phyloP scores from a whole-genome alignment of 1,140 invertebrate species.

The Drosophila mayri region DNA sequence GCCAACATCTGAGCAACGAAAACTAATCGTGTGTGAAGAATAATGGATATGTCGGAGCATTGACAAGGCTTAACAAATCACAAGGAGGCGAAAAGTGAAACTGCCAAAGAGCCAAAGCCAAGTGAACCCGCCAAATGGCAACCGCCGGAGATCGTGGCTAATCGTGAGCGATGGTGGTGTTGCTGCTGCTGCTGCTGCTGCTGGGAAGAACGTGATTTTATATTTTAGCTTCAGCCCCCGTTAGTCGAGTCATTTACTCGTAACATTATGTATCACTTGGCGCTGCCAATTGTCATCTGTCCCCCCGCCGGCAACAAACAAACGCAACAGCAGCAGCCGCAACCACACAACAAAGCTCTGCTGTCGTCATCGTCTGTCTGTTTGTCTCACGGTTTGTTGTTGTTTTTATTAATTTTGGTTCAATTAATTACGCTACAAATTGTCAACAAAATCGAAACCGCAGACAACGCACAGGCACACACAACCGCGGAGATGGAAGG shows the following conservation, averaged over 20 bases:
- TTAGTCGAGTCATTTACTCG: conserved; percentile 64
- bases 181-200: conserved; percentile 22
- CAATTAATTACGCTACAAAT: conserved; percentile 80
- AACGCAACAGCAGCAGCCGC: conserved; percentile 15
- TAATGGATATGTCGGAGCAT: conserved; percentile 52
- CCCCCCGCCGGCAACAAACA: conserved; percentile 27
- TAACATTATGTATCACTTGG: conserved; percentile 74
- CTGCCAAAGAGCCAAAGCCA: conserved; percentile 63
- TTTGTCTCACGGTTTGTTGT: conserved; percentile 26
- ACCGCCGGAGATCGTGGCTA: conserved; percentile 51
- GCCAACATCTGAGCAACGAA: conserved; percentile 28
- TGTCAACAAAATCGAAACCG: conserved; percentile 74
- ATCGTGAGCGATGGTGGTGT: conserved; percentile 68
- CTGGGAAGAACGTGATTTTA: conserved; percentile 66
- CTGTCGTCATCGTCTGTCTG: conserved; percentile 61
- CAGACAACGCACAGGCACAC: conserved; percentile 44
- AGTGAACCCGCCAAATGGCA: conserved; percentile 47
- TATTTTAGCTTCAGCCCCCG: conserved; percentile 43
- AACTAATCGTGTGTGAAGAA: conserved; percentile 75
- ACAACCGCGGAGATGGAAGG: background rate
- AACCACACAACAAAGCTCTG: conserved; percentile 22
- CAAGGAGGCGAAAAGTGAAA: conserved; percentile 60
- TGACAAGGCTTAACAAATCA: conserved; percentile 80
- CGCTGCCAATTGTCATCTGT: conserved; percentile 72
- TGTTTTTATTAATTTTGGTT: conserved; percentile 78